phyloP scores from a whole-genome alignment of 2,797 vertebrate species.

The Sebastes dallii region DNA sequence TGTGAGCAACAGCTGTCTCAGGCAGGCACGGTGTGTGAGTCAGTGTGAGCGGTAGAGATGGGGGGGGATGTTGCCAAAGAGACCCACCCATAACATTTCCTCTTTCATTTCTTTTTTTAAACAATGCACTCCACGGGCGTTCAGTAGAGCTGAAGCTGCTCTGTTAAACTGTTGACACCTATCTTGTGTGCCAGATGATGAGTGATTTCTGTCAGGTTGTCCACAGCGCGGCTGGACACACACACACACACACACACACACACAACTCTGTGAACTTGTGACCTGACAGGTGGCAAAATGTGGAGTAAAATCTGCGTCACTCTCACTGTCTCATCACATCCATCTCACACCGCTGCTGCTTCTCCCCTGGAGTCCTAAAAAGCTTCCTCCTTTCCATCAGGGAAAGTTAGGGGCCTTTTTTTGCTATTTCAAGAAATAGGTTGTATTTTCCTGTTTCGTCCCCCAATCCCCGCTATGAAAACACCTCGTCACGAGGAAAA shows the following conservation, averaged over 20 bases:
- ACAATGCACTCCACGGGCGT: neutral
- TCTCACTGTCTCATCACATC: conserved; percentile 61
- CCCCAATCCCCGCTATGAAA: neutral
- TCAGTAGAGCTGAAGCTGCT: neutral
- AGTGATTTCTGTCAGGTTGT: conserved; percentile 35
- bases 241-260: neutral
- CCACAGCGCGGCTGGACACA: neutral
- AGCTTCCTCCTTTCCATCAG: neutral
- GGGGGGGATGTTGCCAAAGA: conserved; percentile 13
- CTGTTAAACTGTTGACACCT: neutral
- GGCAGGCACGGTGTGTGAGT: conserved; percentile 42
- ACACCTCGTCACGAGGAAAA: neutral
- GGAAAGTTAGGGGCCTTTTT: neutral
- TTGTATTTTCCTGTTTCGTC: neutral
- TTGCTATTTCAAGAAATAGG: neutral
- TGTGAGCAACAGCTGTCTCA: conserved; percentile 81
- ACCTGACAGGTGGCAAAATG: conserved; percentile 68
- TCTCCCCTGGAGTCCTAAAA: conserved; percentile 1
- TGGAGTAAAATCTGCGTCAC: conserved; percentile 53
- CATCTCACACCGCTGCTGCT: neutral
- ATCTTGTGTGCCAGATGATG: neutral
- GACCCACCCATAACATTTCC: conserved; percentile 61
- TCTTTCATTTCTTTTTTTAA: neutral
- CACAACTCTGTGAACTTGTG: conserved; percentile 37
- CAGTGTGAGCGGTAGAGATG: neutral